Conservation (phyloP, 2,888 invertebrate genomes). For the Buathra laborator region DNA sequence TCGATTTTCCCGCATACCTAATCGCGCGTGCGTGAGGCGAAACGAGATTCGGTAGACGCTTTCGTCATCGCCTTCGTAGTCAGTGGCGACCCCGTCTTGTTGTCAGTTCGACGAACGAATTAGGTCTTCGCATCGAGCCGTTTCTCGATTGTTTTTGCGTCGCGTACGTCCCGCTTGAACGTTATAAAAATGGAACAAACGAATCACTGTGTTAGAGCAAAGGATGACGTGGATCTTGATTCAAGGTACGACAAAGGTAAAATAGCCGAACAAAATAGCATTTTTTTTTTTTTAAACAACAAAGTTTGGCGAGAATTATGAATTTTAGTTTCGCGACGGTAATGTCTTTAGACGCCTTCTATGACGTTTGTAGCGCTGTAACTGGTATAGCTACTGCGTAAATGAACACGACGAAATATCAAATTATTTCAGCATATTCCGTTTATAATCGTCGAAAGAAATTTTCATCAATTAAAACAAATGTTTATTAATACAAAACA, state of each 20-base stretch:
- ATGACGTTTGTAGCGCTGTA: background rate
- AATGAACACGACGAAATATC: slow-evolving; percentile 4
- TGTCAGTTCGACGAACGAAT: slow-evolving; percentile 46
- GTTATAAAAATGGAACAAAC: slow-evolving; percentile 53
- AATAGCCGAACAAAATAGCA: background rate
- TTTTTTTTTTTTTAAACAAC: background rate
- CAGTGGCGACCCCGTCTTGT: slow-evolving; percentile 51
- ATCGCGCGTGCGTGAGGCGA: slow-evolving; percentile 53
- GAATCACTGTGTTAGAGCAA: slow-evolving; percentile 49
- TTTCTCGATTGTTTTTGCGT: slow-evolving; percentile 41
- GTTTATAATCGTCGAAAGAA: background rate
- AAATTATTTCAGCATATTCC: background rate
- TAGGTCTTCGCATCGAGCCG: slow-evolving; percentile 36
- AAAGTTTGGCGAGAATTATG: background rate
- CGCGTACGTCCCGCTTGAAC: slow-evolving; percentile 23
- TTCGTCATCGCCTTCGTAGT: slow-evolving; percentile 26
- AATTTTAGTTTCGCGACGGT: background rate
- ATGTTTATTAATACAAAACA: background rate
- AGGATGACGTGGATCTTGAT: slow-evolving; percentile 57
- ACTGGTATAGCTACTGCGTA: slow-evolving; percentile 12
- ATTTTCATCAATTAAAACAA: background rate
- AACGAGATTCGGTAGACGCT: slow-evolving; percentile 17
- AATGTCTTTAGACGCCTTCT: slow-evolving; percentile 30
- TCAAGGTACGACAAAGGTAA: slow-evolving; percentile 65
- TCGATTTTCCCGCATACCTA: slow-evolving; percentile 53